These are phyloP conservation scores for Eupithecia abbreviata DNA, from an alignment of 2,888 invertebrate species.

Conservation along the genomic window DNA sequence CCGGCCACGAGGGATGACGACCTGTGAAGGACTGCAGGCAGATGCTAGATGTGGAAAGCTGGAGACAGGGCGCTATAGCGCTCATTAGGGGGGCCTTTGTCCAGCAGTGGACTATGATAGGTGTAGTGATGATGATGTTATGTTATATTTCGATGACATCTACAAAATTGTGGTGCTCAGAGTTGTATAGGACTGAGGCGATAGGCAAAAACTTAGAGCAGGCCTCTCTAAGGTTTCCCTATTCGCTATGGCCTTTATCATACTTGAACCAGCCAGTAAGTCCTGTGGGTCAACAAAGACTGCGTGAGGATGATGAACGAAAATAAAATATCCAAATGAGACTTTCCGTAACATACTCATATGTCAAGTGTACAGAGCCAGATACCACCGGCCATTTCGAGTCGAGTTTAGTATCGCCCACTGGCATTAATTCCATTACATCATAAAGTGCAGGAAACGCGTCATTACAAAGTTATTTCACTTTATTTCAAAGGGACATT, in stretches of 20 bases:
- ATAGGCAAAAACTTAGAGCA: not conserved
- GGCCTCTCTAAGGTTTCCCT: not conserved
- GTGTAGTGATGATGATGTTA: no score
- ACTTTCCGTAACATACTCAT: not conserved
- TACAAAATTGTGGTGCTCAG: not conserved
- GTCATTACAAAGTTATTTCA: slow-evolving; percentile 39
- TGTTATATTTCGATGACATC: not conserved
- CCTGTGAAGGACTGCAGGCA: no score
- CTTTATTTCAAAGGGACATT: slow-evolving; percentile 16
- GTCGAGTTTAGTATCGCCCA: slow-evolving; percentile 24
- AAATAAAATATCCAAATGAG: not conserved
- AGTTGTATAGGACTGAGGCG: not conserved
- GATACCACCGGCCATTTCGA: not conserved
- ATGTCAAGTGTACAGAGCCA: not conserved
- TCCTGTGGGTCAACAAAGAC: not conserved
- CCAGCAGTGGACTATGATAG: no score
- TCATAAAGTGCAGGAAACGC: slow-evolving; percentile 37
- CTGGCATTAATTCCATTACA: slow-evolving; percentile 29
- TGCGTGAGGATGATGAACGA: not conserved
- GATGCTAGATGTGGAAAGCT: no score
- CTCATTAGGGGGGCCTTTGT: no score
- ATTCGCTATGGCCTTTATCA: not conserved
- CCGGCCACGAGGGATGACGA: no score
- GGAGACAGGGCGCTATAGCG: no score
- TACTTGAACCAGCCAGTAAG: no score